These are phyloP conservation scores for Siniperca undulata DNA, from an alignment of 2,797 vertebrate species.

Conservation along the genomic window DNA sequence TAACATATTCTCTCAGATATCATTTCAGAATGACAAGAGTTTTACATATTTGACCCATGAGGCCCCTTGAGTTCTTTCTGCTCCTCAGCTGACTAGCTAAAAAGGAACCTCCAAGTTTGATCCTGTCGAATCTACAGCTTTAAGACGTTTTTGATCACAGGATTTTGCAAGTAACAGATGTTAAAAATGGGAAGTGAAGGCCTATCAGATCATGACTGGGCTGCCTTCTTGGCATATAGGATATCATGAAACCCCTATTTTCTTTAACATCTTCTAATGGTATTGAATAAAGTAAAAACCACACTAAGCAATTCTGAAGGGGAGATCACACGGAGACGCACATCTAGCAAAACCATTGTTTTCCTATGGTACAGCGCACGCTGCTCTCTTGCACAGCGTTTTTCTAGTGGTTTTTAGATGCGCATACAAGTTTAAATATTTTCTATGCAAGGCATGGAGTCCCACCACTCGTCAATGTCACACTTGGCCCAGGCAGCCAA, in stretches of 20 bases:
- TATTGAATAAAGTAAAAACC: background rate
- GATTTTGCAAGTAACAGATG: background rate
- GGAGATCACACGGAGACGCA: no score
- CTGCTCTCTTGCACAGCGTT: no score
- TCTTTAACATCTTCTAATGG: background rate
- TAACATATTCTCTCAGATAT: background rate
- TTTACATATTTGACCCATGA: background rate
- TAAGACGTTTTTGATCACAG: background rate
- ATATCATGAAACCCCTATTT: background rate
- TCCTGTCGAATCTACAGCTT: background rate
- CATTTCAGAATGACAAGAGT: constrained; percentile 1
- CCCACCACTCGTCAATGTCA: no score
- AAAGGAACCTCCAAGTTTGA: background rate
- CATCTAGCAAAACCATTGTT: no score
- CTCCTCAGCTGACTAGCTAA: background rate
- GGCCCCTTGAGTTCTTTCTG: background rate
- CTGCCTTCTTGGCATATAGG: background rate
- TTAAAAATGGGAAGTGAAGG: background rate
- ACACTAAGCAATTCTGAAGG: background rate
- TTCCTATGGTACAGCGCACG: no score
- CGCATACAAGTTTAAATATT: no score
- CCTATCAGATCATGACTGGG: background rate
- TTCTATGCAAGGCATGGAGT: no score
- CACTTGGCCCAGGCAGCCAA: no score
- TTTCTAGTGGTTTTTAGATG: no score